Conservation (phyloP, 2,797 vertebrate species). For the Bovichtus variegatus region DNA sequence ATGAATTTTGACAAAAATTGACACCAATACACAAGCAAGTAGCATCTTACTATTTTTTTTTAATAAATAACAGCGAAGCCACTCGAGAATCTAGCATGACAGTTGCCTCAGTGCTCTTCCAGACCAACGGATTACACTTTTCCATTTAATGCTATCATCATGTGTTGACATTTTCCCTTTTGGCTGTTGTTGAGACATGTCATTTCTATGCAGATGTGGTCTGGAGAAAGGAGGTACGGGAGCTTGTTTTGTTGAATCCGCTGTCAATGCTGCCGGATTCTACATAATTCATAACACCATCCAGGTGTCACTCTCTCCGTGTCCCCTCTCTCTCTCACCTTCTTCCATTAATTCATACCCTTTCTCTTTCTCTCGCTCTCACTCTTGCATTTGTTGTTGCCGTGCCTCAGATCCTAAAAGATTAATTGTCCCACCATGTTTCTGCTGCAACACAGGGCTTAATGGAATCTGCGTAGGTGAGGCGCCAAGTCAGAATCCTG, state of each 20-base stretch:
- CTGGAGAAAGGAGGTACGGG: slow-evolving; percentile 12
- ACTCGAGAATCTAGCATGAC: not conserved
- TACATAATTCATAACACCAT: slow-evolving; percentile 69
- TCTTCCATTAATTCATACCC: slow-evolving; percentile 46
- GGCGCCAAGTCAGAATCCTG: slow-evolving; percentile 51
- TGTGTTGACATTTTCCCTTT: slow-evolving; percentile 18
- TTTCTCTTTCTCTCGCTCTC: slow-evolving; percentile 23
- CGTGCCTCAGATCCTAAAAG: slow-evolving; percentile 73
- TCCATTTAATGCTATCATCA: not conserved
- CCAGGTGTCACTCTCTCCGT: slow-evolving; percentile 56
- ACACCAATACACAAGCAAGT: slow-evolving; percentile 3
- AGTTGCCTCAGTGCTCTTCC: not conserved
- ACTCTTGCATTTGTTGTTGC: slow-evolving; percentile 35
- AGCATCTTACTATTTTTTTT: not conserved
- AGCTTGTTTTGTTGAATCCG: slow-evolving; percentile 47
- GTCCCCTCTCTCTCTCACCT: slow-evolving; percentile 11
- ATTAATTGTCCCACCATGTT: slow-evolving; percentile 80
- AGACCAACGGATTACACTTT: not conserved
- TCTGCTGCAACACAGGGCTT: slow-evolving; percentile 65
- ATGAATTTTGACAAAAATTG: slow-evolving; percentile 18
- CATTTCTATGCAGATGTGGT: slow-evolving; percentile 47
- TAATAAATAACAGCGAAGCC: slow-evolving; percentile 12
- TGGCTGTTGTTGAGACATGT: slow-evolving; percentile 27
- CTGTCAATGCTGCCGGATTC: slow-evolving; percentile 38
- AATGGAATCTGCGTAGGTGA: slow-evolving; percentile 77